Evolutionary conservation across 1,140 invertebrate genomes (phyloP), one percentile per base, ranked within the genome.

Genomic region (Asobara japonica): DNA sequence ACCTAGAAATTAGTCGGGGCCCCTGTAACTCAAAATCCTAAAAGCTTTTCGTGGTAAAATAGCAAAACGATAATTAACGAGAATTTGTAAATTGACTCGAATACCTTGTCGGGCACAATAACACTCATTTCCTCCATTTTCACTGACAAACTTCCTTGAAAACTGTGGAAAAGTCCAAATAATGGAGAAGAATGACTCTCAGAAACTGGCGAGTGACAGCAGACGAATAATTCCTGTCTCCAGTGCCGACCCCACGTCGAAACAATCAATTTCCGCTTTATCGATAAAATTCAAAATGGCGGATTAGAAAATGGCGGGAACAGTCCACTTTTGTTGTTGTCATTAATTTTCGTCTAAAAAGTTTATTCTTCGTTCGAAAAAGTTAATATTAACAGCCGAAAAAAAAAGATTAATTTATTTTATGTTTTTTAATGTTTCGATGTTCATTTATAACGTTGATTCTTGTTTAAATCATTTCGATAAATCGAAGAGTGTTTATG

Each of bases 101-200:
- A 83, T 87, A 93, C 93, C 88, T 92, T 93, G 80, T 94, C 93
- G 6, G 91, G 89, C 38, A 93, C 80, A 78, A 91, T 87, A 74
- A 93, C 88, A 73, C 93, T 91, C 80, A 93, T 91, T 82, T 92
- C 91, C 86, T 93, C 91, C 92, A 92, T 93, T 62, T 62, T 30
- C 8, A 29, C 5, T 25, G 0, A 62, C 3, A 13, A 62, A 62
- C 31, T 22, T 56, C 22, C 11, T 56, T 6, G 5, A 27, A 10
- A 1, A 2, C 7, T 20, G 2, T 56, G 18, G 25, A 25, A 56
- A 56, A 56, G 4, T 56, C 2, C 20, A 27, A 56, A 56, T 25
- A 22, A 20, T 25, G 11, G 11, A 25, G 6, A 3, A 56, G 51
- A 56, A 56, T 56, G 51, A 56, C 51, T 56, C 51, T 56, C 51